These are phyloP conservation scores for Microcebus tavaratra DNA, from an alignment of 2,113 vertebrate genomes.

Conservation along the genomic window DNA sequence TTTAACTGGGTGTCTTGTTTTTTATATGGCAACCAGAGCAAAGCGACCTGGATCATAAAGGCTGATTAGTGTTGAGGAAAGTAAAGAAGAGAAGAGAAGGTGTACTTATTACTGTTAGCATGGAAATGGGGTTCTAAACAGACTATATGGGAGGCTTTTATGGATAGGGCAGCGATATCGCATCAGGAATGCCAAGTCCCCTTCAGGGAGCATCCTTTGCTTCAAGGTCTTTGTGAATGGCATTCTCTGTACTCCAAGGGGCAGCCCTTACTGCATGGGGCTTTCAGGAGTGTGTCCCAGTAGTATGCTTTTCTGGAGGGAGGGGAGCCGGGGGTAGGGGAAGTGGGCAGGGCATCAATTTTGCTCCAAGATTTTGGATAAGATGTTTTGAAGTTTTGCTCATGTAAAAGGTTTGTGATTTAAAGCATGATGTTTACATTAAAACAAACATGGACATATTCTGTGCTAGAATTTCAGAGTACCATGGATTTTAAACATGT, in stretches of 20 bases:
- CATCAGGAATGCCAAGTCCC: not conserved
- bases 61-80: not conserved
- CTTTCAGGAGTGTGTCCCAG: not conserved
- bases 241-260: not conserved
- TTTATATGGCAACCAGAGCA: not conserved
- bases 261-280: not conserved
- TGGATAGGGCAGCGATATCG: not conserved
- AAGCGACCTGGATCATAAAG: not conserved
- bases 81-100: not conserved
- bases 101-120: not conserved
- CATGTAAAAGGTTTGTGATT: not conserved
- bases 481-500: not conserved
- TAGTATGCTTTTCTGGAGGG: not conserved
- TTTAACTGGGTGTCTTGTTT: not conserved
- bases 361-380: not conserved
- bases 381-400: slow-evolving; percentile 20
- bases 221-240: not conserved
- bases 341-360: not conserved
- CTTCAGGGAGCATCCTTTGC: not conserved
- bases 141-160: not conserved
- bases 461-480: not conserved
- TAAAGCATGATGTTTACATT: not conserved
- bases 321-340: too few relatives aligned
- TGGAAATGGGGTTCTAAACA: not conserved
- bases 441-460: not conserved